Conservation (phyloP, 2,888 invertebrate species). For the Laspeyria flexula region DNA sequence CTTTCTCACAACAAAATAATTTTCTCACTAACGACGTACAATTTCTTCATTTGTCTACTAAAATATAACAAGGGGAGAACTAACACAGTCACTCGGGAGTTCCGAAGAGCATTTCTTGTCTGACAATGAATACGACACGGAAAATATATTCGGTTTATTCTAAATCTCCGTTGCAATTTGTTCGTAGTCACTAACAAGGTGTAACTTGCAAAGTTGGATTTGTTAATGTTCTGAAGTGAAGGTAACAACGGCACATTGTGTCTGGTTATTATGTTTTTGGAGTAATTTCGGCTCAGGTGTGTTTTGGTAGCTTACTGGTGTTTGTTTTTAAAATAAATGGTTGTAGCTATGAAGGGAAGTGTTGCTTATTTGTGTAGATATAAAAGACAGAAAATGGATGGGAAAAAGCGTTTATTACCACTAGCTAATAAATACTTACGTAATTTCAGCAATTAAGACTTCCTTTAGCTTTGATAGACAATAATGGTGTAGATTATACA, state of each 20-base stretch:
- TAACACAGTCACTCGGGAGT: constrained; percentile 3
- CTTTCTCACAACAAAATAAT: not conserved
- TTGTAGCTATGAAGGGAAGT: not conserved
- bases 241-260: not conserved
- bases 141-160: constrained; percentile 28
- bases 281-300: not conserved
- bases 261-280: not conserved
- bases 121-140: constrained; percentile 18
- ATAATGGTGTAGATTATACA: too few species aligned
- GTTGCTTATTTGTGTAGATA: too few species aligned
- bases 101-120: constrained; percentile 7
- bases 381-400: too few species aligned
- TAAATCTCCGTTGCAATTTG: constrained; percentile 35
- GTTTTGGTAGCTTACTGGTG: not conserved
- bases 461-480: too few species aligned
- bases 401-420: too few species aligned
- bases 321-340: not conserved
- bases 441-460: too few species aligned
- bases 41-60: not conserved
- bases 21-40: not conserved
- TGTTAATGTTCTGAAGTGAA: constrained; percentile 22
- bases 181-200: constrained; percentile 38
- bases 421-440: too few species aligned
- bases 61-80: constrained; percentile 13
- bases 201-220: constrained; percentile 32